A percentile compares a stretch with the other conserved stretches of the same genome.
phyloP scores from a whole-genome alignment of 2,113 vertebrate species.

The Acrocephalus kingi region DNA sequence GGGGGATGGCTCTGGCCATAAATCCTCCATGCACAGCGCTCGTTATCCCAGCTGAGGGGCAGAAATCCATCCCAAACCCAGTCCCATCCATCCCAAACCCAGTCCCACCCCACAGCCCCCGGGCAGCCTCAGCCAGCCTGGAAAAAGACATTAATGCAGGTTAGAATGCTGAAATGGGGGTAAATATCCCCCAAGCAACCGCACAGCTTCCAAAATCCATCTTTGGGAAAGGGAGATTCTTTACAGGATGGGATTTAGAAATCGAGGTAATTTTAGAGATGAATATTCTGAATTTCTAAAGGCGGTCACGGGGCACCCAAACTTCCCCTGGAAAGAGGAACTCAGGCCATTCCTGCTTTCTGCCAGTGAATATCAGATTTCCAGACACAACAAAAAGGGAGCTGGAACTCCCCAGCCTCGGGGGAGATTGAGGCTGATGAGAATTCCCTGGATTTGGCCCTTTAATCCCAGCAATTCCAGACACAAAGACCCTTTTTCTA shows the following conservation, averaged over 20 bases:
- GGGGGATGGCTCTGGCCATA: neutral
- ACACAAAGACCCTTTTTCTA: rapidly evolving
- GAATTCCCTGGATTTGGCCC: neutral
- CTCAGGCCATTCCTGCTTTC: rapidly evolving
- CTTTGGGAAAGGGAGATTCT: rapidly evolving
- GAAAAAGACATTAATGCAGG: neutral
- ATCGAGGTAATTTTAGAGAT: rapidly evolving
- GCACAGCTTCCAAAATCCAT: neutral
- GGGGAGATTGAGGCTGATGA: neutral
- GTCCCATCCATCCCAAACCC: neutral
- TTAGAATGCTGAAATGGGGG: neutral
- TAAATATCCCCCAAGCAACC: no score
- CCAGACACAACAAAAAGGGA: rapidly evolving
- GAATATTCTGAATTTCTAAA: neutral
- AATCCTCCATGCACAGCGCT: neutral
- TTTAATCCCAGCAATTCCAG: rapidly evolving
- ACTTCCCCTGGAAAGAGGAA: neutral
- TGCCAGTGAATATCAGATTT: rapidly evolving
- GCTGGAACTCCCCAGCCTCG: neutral
- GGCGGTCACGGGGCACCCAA: rapidly evolving
- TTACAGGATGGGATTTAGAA: rapidly evolving
- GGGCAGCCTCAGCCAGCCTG: neutral
- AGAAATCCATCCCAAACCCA: neutral
- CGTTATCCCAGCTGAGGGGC: neutral
- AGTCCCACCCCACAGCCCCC: neutral